Conservation (phyloP, 1,140 invertebrate genomes). For the Neelides sp. region DNA sequence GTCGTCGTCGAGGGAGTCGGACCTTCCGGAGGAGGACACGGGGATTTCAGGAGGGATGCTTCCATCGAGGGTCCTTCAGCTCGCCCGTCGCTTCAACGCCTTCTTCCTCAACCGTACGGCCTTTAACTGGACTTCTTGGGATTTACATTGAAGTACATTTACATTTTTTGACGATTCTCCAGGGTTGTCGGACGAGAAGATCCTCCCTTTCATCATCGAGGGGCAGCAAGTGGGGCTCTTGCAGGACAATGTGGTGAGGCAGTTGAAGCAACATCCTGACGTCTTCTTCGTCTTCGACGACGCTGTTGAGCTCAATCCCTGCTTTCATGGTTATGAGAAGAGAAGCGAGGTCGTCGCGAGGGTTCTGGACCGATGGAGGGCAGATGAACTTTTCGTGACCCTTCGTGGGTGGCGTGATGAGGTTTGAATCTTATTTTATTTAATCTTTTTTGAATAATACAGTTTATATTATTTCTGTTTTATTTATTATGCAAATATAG, state of each 20-base stretch:
- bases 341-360: constrained; percentile 62
- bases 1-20: too few species aligned
- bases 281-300: constrained; percentile 59
- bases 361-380: constrained; percentile 58
- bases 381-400: constrained; percentile 50
- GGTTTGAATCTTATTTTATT: constrained; percentile 26
- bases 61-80: constrained; percentile 16
- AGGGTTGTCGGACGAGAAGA: constrained; percentile 60
- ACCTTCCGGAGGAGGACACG: too few species aligned
- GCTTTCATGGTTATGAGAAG: constrained; percentile 66
- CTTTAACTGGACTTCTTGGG: background rate
- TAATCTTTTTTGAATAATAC: constrained; percentile 2
- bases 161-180: background rate
- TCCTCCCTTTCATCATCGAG: constrained; percentile 71
- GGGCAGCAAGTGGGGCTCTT: constrained; percentile 77
- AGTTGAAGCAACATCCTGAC: constrained; percentile 63
- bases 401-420: constrained; percentile 83
- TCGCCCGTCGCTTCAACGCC: constrained; percentile 23
- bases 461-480: constrained; percentile 1
- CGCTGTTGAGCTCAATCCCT: constrained; percentile 66
- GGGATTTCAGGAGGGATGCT: too few species aligned
- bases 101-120: constrained; percentile 26
- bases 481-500: background rate
- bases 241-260: constrained; percentile 61
- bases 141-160: constrained; percentile 8